Percentiles rank a stretch among this genome's conserved stretches.
These are phyloP conservation scores for Hyposoter didymator DNA, from an alignment of 2,888 invertebrate genomes.

Conservation along the genomic window DNA sequence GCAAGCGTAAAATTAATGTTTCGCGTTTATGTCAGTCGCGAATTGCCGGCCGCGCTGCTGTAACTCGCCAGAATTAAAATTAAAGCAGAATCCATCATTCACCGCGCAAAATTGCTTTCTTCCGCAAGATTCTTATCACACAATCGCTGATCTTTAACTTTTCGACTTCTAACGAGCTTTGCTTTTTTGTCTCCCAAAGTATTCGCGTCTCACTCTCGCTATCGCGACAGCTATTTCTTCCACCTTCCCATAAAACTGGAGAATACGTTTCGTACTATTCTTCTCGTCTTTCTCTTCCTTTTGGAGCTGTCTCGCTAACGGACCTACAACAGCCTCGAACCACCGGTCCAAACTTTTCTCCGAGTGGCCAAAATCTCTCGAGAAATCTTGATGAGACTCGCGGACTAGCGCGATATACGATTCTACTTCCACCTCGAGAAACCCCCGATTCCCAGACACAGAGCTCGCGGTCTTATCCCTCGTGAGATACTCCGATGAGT, in stretches of 20 bases:
- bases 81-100: conserved; percentile 6
- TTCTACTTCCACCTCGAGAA: conserved; percentile 53
- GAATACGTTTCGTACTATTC: conserved; percentile 36
- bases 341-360: conserved; percentile 53
- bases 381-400: conserved; percentile 75
- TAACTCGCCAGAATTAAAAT: conserved; percentile 6
- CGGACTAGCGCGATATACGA: conserved; percentile 35
- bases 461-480: background rate
- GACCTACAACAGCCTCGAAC: conserved; percentile 44
- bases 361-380: conserved; percentile 68
- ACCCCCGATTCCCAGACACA: background rate
- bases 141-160: conserved; percentile 41
- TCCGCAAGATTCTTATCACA: background rate
- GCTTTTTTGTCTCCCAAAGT: conserved; percentile 11
- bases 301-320: conserved; percentile 15
- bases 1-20: conserved; percentile 22
- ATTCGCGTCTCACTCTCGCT: conserved; percentile 51
- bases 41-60: background rate
- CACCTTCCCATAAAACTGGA: conserved; percentile 3
- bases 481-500: background rate
- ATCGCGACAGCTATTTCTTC: conserved; percentile 73
- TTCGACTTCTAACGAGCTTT: conserved; percentile 23
- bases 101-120: background rate
- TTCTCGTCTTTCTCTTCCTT: conserved; percentile 2
- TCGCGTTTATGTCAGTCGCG: background rate